Percentiles rank a stretch among this genome's conserved stretches.
Conservation (phyloP, 2,888 invertebrate genomes). For the Habrosyne pyritoides region DNA sequence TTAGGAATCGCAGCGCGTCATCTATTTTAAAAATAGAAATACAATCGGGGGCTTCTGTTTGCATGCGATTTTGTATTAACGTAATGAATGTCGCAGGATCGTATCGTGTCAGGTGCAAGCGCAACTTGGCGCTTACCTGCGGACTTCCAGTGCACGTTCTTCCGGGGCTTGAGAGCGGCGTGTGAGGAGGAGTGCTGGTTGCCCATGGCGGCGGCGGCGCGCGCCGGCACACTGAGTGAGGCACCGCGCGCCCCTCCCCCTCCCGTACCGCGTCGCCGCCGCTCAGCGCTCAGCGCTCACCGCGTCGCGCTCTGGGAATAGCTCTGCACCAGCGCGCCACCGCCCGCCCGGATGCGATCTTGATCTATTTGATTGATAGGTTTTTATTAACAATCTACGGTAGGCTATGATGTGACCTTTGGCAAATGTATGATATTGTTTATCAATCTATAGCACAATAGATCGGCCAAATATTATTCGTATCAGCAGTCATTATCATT, state of each 20-base stretch:
- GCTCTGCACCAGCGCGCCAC: constrained; percentile 54
- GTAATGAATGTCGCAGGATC: constrained; percentile 16
- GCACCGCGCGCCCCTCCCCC: constrained; percentile 48
- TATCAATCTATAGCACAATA: background rate
- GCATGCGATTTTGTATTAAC: constrained; percentile 25
- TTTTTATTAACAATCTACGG: constrained; percentile 53
- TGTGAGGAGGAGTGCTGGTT: constrained; percentile 79
- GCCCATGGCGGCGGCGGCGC: constrained; percentile 82
- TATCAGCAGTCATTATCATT: background rate
- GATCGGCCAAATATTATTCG: background rate
- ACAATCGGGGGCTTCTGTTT: constrained; percentile 50
- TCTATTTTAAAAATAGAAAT: constrained; percentile 75
- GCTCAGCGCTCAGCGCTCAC: no score
- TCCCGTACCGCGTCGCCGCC: constrained; percentile 39
- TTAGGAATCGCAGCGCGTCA: constrained; percentile 70
- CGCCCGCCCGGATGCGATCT: constrained; percentile 61
- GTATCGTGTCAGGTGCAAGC: constrained; percentile 23
- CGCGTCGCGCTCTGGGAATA: constrained; percentile 64
- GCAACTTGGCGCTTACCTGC: constrained; percentile 85
- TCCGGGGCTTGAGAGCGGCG: constrained; percentile 83
- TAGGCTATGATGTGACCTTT: constrained; percentile 46
- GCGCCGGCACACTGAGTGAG: constrained; percentile 76
- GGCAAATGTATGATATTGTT: constrained; percentile 34
- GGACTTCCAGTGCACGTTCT: constrained; percentile 93
- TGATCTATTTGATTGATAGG: constrained; percentile 68